Percentiles rank a stretch among this genome's conserved stretches.
phyloP scores from a whole-genome alignment of 2,113 vertebrate genomes.

The Apus apus region DNA sequence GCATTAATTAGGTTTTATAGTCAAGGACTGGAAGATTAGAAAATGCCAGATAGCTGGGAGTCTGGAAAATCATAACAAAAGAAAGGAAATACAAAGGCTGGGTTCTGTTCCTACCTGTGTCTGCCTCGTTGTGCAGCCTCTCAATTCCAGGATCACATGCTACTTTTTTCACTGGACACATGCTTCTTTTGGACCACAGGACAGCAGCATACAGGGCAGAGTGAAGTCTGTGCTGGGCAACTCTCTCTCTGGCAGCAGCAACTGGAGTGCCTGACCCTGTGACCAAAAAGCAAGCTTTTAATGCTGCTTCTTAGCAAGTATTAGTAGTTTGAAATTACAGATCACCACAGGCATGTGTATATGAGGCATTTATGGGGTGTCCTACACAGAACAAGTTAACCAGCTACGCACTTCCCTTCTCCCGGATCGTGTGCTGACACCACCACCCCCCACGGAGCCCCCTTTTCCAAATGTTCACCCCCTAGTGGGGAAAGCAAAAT shows the following conservation, averaged over 20 bases:
- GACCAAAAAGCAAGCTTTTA: too few relatives aligned
- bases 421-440: too few relatives aligned
- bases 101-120: background rate
- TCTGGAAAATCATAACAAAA: background rate
- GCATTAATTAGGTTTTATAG: conserved; percentile 16
- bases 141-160: background rate
- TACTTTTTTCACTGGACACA: background rate
- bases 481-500: too few relatives aligned
- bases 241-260: background rate
- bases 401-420: background rate
- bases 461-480: too few relatives aligned
- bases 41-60: background rate
- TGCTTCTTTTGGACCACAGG: background rate
- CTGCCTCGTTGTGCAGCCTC: background rate
- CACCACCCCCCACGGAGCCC: too few relatives aligned
- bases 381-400: background rate
- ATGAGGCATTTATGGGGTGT: background rate
- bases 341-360: fast-evolving
- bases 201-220: background rate
- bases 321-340: background rate
- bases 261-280: fast-evolving
- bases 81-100: background rate
- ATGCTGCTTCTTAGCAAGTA: background rate
- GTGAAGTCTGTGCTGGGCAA: background rate
- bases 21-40: background rate